Conservation (phyloP, 2,113 vertebrate genomes). For the Penelope pileata region DNA sequence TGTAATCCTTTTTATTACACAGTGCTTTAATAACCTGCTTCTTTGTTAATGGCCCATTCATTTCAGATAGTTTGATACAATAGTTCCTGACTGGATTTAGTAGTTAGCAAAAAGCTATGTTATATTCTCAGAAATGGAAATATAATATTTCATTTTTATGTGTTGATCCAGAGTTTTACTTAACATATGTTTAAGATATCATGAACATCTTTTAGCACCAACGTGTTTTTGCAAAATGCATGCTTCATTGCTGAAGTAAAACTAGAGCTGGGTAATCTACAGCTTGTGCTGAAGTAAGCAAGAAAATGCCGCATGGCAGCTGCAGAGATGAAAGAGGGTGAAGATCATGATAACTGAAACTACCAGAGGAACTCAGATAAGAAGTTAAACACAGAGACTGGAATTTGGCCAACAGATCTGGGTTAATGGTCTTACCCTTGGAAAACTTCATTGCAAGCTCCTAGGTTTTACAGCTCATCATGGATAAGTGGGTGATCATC, state of each 20-base stretch:
- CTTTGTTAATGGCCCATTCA: background rate
- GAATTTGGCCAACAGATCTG: background rate
- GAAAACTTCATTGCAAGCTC: background rate
- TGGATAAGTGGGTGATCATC: background rate
- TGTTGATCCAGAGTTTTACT: background rate
- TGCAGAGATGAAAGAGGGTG: background rate
- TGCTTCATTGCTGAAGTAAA: background rate
- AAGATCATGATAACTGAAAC: background rate
- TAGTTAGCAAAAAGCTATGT: background rate
- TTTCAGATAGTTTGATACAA: background rate
- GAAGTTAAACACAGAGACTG: background rate
- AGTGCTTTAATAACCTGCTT: background rate
- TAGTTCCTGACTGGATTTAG: background rate
- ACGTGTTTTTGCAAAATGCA: background rate
- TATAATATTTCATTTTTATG: background rate
- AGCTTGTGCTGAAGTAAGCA: conserved; percentile 3
- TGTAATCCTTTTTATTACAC: background rate
- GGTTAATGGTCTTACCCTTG: background rate
- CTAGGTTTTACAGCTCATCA: background rate
- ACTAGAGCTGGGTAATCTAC: background rate
- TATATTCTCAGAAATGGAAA: background rate
- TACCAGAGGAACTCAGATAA: background rate
- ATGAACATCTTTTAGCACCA: background rate
- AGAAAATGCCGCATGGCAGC: background rate
- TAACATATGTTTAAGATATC: background rate